Conservation (phyloP, 2,113 vertebrate species). For the Bubo bubo region DNA sequence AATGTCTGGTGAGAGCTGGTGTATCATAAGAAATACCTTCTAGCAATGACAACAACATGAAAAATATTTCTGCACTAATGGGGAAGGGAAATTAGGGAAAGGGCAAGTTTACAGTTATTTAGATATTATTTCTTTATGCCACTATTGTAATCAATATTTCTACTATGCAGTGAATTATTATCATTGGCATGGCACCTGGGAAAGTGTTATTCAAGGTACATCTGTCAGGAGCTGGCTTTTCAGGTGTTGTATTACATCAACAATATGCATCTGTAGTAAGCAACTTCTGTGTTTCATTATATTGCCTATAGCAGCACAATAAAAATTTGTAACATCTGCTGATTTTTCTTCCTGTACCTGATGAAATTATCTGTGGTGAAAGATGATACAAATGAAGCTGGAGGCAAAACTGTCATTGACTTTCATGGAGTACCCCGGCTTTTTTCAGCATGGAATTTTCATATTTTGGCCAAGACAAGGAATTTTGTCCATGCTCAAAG, state of each 20-base stretch:
- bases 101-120: conserved; percentile 8
- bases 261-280: background rate
- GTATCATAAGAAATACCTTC: background rate
- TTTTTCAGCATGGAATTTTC: background rate
- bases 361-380: background rate
- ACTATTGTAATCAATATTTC: conserved; percentile 28
- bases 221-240: background rate
- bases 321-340: background rate
- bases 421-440: background rate
- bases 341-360: background rate
- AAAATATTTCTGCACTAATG: conserved; percentile 19
- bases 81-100: conserved; percentile 16
- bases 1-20: background rate
- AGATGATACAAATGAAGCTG: background rate
- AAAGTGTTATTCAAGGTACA: background rate
- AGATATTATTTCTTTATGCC: background rate
- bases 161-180: background rate
- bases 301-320: background rate
- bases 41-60: background rate
- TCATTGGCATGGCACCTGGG: background rate
- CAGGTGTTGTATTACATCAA: background rate
- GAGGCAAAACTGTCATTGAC: background rate
- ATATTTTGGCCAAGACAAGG: background rate
- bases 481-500: background rate
- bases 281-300: background rate